Evolutionary conservation across 2,797 vertebrate species (phyloP).

Genomic region (Okamejei kenojei): DNA sequence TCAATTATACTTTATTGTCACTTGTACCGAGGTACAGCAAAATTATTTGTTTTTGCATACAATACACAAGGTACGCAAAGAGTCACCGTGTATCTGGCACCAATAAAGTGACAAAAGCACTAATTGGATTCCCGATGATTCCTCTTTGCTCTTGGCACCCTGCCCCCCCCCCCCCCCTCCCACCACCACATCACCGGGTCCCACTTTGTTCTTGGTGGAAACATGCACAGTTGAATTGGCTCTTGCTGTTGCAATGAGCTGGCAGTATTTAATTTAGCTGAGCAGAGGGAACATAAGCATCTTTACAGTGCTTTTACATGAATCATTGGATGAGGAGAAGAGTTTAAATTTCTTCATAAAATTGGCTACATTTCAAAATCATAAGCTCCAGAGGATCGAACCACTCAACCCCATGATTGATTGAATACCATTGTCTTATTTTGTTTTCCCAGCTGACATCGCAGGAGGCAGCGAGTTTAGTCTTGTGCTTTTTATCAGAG

Average conservation of each 20-base stretch:
- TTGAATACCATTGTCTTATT: conserved; percentile 1
- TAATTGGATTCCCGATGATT: too few relatives aligned
- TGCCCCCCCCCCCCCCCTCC: too few relatives aligned
- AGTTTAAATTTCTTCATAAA: neutral
- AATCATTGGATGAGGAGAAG: neutral
- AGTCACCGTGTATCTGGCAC: too few relatives aligned
- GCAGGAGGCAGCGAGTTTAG: conserved; percentile 12
- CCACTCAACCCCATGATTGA: conserved; percentile 11
- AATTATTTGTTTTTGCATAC: too few relatives aligned
- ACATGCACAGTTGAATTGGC: neutral
- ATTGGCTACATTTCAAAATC: conserved; percentile 29
- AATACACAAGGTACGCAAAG: too few relatives aligned
- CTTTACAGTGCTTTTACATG: neutral
- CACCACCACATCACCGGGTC: too few relatives aligned
- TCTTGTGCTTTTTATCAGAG: conserved; percentile 8
- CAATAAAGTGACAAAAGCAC: too few relatives aligned
- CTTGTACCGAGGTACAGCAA: too few relatives aligned
- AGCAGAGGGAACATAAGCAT: neutral
- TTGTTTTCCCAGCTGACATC: conserved; percentile 28
- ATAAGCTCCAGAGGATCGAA: neutral
- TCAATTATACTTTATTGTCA: too few relatives aligned
- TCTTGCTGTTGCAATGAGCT: neutral
- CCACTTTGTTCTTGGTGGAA: too few relatives aligned
- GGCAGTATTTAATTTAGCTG: neutral
- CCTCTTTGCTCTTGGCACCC: too few relatives aligned